phyloP scores from a whole-genome alignment of 2,113 vertebrate species.

The Pluvialis apricaria region DNA sequence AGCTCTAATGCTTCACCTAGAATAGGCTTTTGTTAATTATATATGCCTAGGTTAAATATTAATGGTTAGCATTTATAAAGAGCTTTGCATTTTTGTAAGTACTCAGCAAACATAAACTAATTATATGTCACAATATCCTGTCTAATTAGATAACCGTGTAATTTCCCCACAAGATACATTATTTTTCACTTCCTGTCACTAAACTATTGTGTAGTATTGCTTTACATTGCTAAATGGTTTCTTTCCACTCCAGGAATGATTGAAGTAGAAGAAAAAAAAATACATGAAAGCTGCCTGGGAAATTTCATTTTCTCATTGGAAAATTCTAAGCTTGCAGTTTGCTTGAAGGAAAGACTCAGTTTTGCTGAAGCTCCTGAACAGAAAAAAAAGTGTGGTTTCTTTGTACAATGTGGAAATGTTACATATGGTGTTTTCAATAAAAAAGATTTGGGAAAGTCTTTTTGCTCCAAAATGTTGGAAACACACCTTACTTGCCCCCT shows the following conservation, averaged over 20 bases:
- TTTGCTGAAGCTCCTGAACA: background rate
- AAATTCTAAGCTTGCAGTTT: background rate
- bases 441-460: background rate
- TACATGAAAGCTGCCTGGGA: background rate
- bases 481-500: background rate
- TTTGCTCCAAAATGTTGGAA: background rate
- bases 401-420: background rate
- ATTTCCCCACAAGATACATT: conserved; percentile 45
- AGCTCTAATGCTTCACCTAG: background rate
- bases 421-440: background rate
- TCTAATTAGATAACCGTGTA: conserved; percentile 54
- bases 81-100: conserved; percentile 38
- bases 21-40: conserved; percentile 49
- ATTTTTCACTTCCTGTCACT: conserved; percentile 45
- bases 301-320: background rate
- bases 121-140: conserved; percentile 57
- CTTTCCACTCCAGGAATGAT: conserved; percentile 4
- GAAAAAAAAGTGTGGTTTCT: background rate
- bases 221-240: background rate
- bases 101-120: conserved; percentile 58
- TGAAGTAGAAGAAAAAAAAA: background rate
- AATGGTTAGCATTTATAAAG: conserved; percentile 45
- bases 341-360: background rate
- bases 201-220: conserved; percentile 2
- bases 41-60: conserved; percentile 60